Evolutionary conservation across 2,797 vertebrate genomes (phyloP), one percentile per base, ranked within the genome.

Genomic region (Hoplostethus atlanticus): DNA sequence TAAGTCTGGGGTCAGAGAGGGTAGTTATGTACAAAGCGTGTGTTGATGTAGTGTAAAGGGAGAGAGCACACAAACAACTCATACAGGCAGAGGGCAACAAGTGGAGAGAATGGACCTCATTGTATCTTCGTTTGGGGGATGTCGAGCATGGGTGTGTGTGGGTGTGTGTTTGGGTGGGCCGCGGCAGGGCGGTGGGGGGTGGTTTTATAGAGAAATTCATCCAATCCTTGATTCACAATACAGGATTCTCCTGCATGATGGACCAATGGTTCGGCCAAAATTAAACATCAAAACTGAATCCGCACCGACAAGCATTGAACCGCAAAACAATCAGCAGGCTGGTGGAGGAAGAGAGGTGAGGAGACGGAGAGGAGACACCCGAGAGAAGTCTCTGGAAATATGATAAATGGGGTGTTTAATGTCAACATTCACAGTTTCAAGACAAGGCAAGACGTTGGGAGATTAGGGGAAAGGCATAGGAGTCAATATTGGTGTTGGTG

Each of bases 401-500:
- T 91, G 89, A 94, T 91, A 89, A 92, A 92, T 91, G 87, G 83
- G 62, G 74, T 85, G 84, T 87, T 90, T 83, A 85, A 89, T 83
- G 87, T 76, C 57, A 82, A 86, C 85, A 90, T 88, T 88, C 85
- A 90, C 76, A 80, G 80, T 65, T 85, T 64, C 69, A 79, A 89
- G 89, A 87, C 87, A 47, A 83, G 84, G 85, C 88, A 91, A 90
- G 87, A 92, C 87, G 47, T 84, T 91, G 88, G 86, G 73, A 90
- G 93, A 93, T 93, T 93, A 94, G 88, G 47, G 48, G 56, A 68
- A 56, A 64, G 61, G 34, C 17, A 68, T 72, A 65, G 80, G 81
- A 89, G 92, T 93, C 89, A 93, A 93, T 92, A 94, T 94, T 93
- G 85, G 92, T 86, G 89, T 57, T 85, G 81, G 83, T 89, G 76